Evolutionary conservation across 1,140 invertebrate genomes (phyloP).

Genomic region (Drosophila carrolli): DNA sequence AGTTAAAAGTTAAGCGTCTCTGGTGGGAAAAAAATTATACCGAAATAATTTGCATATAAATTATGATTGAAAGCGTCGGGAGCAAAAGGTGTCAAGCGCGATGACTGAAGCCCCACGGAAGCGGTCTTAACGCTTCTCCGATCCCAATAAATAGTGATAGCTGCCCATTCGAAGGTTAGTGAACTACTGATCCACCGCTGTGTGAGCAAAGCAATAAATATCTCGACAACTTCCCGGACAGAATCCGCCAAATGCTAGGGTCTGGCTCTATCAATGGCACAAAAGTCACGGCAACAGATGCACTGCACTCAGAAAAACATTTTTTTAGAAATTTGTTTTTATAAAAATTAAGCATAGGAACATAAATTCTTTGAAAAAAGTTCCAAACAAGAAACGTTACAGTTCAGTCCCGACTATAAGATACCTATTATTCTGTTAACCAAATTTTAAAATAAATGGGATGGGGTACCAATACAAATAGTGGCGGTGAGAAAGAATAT

Average conservation of each 20-base stretch:
- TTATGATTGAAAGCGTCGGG: slow-evolving; percentile 62
- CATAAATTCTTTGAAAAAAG: no score
- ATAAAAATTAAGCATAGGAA: no score
- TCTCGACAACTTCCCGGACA: not conserved
- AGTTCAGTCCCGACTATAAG: no score
- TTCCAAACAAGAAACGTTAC: no score
- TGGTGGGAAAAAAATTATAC: slow-evolving; percentile 55
- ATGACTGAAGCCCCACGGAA: slow-evolving; percentile 27
- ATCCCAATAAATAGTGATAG: slow-evolving; percentile 38
- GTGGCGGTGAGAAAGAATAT: no score
- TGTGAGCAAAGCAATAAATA: slow-evolving; percentile 33
- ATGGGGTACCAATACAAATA: no score
- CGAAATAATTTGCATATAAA: slow-evolving; percentile 81
- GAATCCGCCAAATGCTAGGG: slow-evolving; percentile 1
- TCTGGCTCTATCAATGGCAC: slow-evolving; percentile 16
- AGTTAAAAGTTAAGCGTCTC: slow-evolving; percentile 72
- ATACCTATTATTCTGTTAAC: no score
- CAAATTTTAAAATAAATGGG: no score
- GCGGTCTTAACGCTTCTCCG: slow-evolving; percentile 19
- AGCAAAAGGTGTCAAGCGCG: slow-evolving; percentile 48
- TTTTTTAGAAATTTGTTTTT: no score
- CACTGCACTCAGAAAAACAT: slow-evolving; percentile 2
- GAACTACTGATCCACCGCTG: not conserved
- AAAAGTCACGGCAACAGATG: not conserved
- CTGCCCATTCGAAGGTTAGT: slow-evolving; percentile 28